Evolutionary conservation across 2,888 invertebrate genomes (phyloP).

Genomic region (Taenaris catops): DNA sequence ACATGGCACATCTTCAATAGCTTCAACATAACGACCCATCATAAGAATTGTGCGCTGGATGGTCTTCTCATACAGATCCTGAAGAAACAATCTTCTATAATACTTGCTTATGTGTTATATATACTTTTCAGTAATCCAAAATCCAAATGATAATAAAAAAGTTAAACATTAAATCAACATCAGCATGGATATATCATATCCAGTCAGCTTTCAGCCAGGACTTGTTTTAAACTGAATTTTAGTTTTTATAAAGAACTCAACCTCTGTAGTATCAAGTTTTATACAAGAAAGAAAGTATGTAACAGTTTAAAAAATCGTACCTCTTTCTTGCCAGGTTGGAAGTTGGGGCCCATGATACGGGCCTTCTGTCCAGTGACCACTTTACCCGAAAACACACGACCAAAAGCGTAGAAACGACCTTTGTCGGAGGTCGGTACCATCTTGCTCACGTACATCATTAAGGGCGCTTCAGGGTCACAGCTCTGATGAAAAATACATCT

Average conservation of each 20-base stretch:
- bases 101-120: neutral
- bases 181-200: too few species aligned
- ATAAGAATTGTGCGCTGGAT: conserved; percentile 99
- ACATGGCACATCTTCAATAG: conserved; percentile 99
- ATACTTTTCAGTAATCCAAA: too few species aligned
- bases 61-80: conserved; percentile 98
- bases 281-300: too few species aligned
- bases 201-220: too few species aligned
- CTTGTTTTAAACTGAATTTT: too few species aligned
- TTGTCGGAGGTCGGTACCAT: conserved; percentile 99
- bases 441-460: conserved; percentile 99
- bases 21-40: conserved; percentile 99
- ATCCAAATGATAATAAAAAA: too few species aligned
- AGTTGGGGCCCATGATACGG: conserved; percentile 99
- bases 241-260: too few species aligned
- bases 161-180: too few species aligned
- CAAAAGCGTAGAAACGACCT: conserved; percentile 99
- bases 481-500: too few species aligned
- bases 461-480: conserved; percentile 97
- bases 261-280: too few species aligned
- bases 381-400: conserved; percentile 99
- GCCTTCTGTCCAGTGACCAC: conserved; percentile 95
- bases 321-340: conserved; percentile 98
- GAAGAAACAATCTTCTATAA: too few species aligned
- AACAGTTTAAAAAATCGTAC: conserved; percentile 33